Evolutionary conservation across 1,140 invertebrate species (phyloP).

Genomic region (Drosophila pachea): DNA sequence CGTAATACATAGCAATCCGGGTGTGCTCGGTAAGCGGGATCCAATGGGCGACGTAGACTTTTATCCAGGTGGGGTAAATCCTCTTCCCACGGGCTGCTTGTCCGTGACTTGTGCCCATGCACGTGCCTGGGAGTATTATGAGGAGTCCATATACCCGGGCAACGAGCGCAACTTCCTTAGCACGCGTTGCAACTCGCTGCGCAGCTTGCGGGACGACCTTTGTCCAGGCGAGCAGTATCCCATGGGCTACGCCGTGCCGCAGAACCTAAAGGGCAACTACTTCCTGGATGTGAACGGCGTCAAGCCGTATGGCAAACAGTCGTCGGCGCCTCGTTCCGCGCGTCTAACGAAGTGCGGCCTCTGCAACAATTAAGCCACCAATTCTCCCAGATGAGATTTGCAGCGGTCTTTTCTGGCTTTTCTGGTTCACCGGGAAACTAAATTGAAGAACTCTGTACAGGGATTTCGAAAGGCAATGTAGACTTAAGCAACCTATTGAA

Average conservation of each 20-base stretch:
- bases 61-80: slow-evolving; percentile 81
- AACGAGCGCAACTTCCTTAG: slow-evolving; percentile 71
- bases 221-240: slow-evolving; percentile 52
- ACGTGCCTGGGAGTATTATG: slow-evolving; percentile 82
- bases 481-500: slow-evolving; percentile 4
- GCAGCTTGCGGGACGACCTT: slow-evolving; percentile 37
- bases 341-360: slow-evolving; percentile 32
- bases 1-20: slow-evolving; percentile 87
- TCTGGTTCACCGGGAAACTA: too few relatives aligned
- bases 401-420: too few relatives aligned
- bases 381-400: neutral
- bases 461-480: slow-evolving; percentile 4
- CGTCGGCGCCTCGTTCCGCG: neutral
- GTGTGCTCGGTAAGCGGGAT: slow-evolving; percentile 81
- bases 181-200: slow-evolving; percentile 62
- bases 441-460: neutral
- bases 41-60: slow-evolving; percentile 85
- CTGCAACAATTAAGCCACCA: slow-evolving; percentile 10
- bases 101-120: slow-evolving; percentile 83
- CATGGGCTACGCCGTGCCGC: slow-evolving; percentile 67
- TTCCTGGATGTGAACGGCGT: slow-evolving; percentile 60
- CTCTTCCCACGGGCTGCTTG: slow-evolving; percentile 79
- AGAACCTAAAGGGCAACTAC: slow-evolving; percentile 63
- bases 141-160: slow-evolving; percentile 80
- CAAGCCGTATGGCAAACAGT: slow-evolving; percentile 49